Percentiles rank a stretch among this genome's conserved stretches.
Evolutionary conservation across 2,888 invertebrate species (phyloP).

Genomic region (Liopterus haemorrhoidalis): DNA sequence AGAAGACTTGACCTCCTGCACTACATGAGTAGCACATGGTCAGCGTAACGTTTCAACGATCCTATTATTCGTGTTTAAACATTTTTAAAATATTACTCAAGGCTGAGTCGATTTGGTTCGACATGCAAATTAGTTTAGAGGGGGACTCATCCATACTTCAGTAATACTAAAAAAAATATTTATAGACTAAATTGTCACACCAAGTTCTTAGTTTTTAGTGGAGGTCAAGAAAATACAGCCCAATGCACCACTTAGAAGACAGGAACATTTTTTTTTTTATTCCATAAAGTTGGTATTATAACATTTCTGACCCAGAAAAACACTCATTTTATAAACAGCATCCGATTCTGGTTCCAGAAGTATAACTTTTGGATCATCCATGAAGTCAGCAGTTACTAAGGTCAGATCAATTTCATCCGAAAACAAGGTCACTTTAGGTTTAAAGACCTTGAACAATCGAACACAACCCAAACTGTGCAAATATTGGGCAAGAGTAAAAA

Average conservation of each 20-base stretch:
- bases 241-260: not conserved
- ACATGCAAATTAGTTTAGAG: too few species aligned
- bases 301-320: slow-evolving; percentile 53
- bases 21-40: too few species aligned
- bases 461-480: slow-evolving; percentile 53
- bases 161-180: too few species aligned
- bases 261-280: not conserved
- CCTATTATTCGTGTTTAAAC: too few species aligned
- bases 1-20: too few species aligned
- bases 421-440: slow-evolving; percentile 45
- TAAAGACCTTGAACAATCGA: slow-evolving; percentile 42
- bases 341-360: slow-evolving; percentile 48
- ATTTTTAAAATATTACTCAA: too few species aligned
- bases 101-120: too few species aligned
- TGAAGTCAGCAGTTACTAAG: slow-evolving; percentile 44
- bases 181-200: too few species aligned
- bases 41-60: too few species aligned
- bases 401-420: slow-evolving; percentile 38
- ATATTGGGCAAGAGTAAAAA: slow-evolving; percentile 55
- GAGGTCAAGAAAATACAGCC: too few species aligned
- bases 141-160: too few species aligned
- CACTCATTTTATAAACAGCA: slow-evolving; percentile 50
- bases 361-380: slow-evolving; percentile 49
- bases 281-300: slow-evolving; percentile 14
- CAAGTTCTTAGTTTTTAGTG: too few species aligned